Evolutionary conservation across 1,140 invertebrate species (phyloP).

Genomic region (Ectropis grisescens): DNA sequence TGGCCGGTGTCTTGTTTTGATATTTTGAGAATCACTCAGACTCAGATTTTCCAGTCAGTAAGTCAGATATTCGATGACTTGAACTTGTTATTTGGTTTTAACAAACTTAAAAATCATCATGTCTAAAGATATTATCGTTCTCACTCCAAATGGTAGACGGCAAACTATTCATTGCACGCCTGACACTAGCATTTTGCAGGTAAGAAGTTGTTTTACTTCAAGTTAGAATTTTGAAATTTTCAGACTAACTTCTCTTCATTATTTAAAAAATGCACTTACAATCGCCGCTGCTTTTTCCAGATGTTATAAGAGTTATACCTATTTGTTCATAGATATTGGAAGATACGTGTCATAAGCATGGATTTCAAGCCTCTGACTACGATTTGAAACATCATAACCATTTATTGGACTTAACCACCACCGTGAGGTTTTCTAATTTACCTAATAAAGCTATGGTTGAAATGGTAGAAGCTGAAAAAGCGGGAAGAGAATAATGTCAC

Average conservation of each 20-base stretch:
- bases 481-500: constrained; percentile 74
- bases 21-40: too few relatives aligned
- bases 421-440: constrained; percentile 82
- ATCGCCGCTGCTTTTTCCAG: too few relatives aligned
- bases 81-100: too few relatives aligned
- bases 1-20: too few relatives aligned
- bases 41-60: too few relatives aligned
- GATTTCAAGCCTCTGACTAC: constrained; percentile 78
- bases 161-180: constrained; percentile 78
- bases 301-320: too few relatives aligned
- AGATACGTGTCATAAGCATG: constrained; percentile 83
- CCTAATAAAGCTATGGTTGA: constrained; percentile 88
- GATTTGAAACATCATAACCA: constrained; percentile 84
- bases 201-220: too few relatives aligned
- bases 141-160: constrained; percentile 77
- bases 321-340: constrained; percentile 77
- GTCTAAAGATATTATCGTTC: constrained; percentile 69
- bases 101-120: too few relatives aligned
- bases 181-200: constrained; percentile 80
- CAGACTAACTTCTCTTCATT: too few relatives aligned
- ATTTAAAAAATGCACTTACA: too few relatives aligned
- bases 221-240: too few relatives aligned
- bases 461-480: constrained; percentile 75
- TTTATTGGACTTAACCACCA: constrained; percentile 78
- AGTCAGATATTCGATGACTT: too few relatives aligned